A percentile compares a stretch with the other conserved stretches of the same genome.
Evolutionary conservation across 1,140 invertebrate genomes (phyloP).

Genomic region (Zeugodacus cucurbitae): DNA sequence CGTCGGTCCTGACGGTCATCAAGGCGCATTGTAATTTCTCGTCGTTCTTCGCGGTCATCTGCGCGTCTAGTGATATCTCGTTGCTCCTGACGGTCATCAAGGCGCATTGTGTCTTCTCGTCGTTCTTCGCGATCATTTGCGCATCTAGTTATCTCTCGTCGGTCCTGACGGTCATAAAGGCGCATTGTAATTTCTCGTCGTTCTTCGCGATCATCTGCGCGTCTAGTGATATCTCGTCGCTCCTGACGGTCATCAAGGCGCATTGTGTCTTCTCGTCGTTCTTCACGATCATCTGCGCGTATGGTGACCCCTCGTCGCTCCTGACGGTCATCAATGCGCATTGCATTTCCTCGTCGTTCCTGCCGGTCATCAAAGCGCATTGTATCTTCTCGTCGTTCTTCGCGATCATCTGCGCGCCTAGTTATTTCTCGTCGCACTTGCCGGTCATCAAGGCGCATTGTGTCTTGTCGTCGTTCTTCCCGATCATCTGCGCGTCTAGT

Average conservation of each 20-base stretch:
- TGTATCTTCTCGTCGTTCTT: not conserved
- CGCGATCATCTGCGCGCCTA: too few relatives aligned
- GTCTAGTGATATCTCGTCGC: not conserved
- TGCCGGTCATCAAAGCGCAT: not conserved
- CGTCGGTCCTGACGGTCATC: too few relatives aligned
- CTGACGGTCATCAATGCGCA: too few relatives aligned
- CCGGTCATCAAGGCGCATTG: too few relatives aligned
- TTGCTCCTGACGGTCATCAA: not conserved
- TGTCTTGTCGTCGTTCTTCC: too few relatives aligned
- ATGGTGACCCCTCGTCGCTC: too few relatives aligned
- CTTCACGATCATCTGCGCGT: too few relatives aligned
- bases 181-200: not conserved
- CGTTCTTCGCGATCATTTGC: not conserved
- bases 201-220: not conserved
- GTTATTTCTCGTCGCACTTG: not conserved
- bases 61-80: not conserved
- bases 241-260: too few relatives aligned
- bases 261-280: too few relatives aligned
- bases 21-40: not conserved
- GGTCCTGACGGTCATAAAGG: not conserved
- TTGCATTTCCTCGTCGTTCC: not conserved
- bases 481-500: too few relatives aligned
- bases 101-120: not conserved
- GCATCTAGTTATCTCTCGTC: not conserved
- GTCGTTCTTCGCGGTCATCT: not conserved